A percentile compares a stretch with the other conserved stretches of the same genome.
These are phyloP conservation scores for Eilema sororculum DNA, from an alignment of 2,888 invertebrate species.

Conservation along the genomic window DNA sequence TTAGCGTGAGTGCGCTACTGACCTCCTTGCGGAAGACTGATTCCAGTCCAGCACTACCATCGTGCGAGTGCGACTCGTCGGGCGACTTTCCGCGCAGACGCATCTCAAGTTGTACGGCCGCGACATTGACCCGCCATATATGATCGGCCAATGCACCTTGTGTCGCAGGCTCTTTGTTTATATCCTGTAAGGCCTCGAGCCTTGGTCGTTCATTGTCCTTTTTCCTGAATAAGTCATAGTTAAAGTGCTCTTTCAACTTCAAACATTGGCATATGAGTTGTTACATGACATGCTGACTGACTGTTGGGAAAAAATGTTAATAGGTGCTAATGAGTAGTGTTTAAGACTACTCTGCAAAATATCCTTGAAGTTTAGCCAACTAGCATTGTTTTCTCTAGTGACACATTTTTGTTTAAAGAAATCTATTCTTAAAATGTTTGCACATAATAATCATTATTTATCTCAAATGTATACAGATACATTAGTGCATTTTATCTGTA, in stretches of 20 bases:
- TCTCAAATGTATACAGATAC: neutral
- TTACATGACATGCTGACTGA: constrained; percentile 31
- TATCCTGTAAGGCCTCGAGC: constrained; percentile 73
- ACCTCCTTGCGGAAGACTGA: constrained; percentile 75
- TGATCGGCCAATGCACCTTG: constrained; percentile 84
- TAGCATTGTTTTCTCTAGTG: constrained; percentile 37
- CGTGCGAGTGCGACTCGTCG: constrained; percentile 65
- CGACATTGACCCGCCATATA: constrained; percentile 85
- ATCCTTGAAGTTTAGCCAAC: constrained; percentile 46
- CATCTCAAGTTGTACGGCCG: constrained; percentile 78
- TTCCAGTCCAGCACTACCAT: constrained; percentile 67
- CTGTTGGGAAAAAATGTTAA: constrained; percentile 37
- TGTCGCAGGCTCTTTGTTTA: constrained; percentile 86
- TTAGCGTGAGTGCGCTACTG: constrained; percentile 70
- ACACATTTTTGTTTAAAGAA: constrained; percentile 30
- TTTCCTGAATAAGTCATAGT: constrained; percentile 40
- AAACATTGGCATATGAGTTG: constrained; percentile 40
- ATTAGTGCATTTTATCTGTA: neutral
- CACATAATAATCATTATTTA: neutral
- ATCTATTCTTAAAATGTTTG: neutral
- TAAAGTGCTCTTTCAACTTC: constrained; percentile 32
- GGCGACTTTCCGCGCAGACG: constrained; percentile 75
- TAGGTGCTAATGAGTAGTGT: constrained; percentile 38
- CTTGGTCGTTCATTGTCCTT: constrained; percentile 66
- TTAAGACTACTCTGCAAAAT: constrained; percentile 36